Evolutionary conservation across 2,888 invertebrate species (phyloP).

Genomic region (Globia sparganii): DNA sequence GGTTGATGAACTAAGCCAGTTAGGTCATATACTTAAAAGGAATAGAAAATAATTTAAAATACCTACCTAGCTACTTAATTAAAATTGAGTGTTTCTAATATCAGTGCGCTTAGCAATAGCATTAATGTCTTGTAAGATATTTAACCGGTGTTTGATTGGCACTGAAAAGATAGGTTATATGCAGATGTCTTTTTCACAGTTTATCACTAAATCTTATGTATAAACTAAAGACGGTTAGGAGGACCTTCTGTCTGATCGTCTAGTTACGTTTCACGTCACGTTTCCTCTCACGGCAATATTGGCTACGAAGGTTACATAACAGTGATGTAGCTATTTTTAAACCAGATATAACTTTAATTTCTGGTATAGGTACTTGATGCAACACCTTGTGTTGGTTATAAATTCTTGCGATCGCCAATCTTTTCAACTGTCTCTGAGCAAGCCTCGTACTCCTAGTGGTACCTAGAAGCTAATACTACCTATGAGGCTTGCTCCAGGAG

Average conservation of each 20-base stretch:
- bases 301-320: constrained; percentile 34
- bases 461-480: not conserved
- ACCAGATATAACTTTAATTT: not conserved
- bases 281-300: constrained; percentile 42
- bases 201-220: not conserved
- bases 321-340: constrained; percentile 38
- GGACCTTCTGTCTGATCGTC: not conserved
- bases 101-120: not conserved
- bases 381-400: not conserved
- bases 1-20: not conserved
- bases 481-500: not conserved
- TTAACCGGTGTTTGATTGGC: not conserved
- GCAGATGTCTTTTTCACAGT: not conserved
- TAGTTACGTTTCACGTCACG: constrained; percentile 19
- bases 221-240: not conserved
- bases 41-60: not conserved
- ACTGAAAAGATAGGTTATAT: not conserved
- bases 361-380: constrained; percentile 3
- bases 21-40: not conserved
- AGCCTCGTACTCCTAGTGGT: not conserved
- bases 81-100: not conserved
- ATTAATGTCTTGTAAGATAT: not conserved
- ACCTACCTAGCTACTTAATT: not conserved
- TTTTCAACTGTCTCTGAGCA: not conserved
- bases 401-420: not conserved